phyloP scores from a whole-genome alignment of 2,797 vertebrate species.

The Sciurus carolinensis region DNA sequence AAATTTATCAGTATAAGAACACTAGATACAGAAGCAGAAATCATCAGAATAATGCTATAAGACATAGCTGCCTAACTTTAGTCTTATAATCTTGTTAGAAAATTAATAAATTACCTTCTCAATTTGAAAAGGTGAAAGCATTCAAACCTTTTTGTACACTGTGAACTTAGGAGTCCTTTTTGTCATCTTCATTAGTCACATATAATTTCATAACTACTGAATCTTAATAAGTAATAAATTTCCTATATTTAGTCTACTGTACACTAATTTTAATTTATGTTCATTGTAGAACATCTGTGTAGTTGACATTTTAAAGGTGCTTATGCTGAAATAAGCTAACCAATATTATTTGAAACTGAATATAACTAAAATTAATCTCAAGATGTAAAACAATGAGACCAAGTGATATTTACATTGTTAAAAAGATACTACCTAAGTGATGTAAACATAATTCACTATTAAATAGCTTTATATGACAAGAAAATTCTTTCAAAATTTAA shows the following conservation, averaged over 20 bases:
- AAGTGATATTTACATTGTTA: conserved; percentile 75
- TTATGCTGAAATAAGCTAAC: conserved; percentile 78
- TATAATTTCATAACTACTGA: conserved; percentile 75
- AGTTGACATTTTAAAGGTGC: conserved; percentile 75
- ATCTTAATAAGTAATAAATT: conserved; percentile 68
- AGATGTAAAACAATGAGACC: not conserved
- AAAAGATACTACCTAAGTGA: conserved; percentile 64
- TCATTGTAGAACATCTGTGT: conserved; percentile 71
- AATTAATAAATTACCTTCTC: not conserved
- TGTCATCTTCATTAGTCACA: conserved; percentile 80
- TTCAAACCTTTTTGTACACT: not conserved
- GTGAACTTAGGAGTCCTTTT: conserved; percentile 41
- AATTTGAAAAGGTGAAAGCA: conserved; percentile 35
- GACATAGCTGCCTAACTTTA: not conserved
- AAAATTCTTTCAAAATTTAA: conserved; percentile 66
- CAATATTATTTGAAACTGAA: conserved; percentile 73
- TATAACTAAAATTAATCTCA: conserved; percentile 64
- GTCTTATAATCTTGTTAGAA: not conserved
- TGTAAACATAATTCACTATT: conserved; percentile 47
- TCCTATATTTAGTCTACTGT: conserved; percentile 56
- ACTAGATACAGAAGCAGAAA: not conserved
- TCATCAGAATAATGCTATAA: not conserved
- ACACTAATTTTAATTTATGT: conserved; percentile 74
- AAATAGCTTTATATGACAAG: conserved; percentile 49
- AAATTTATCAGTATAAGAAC: not conserved